phyloP scores from a whole-genome alignment of 2,888 invertebrate genomes.

The Leucophenga maculata region DNA sequence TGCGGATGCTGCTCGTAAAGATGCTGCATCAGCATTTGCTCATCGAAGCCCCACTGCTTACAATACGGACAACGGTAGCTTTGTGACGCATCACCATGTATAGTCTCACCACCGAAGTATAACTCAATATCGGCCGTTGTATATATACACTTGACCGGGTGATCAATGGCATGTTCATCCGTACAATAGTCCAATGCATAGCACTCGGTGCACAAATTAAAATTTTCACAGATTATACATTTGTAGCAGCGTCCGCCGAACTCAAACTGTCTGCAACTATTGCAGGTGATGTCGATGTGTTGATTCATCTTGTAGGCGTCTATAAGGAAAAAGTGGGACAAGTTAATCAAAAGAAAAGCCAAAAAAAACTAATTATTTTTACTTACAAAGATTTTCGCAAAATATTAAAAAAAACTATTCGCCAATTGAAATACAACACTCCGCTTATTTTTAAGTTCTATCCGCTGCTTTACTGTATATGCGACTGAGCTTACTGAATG shows the following conservation, averaged over 20 bases:
- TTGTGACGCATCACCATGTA: conserved; percentile 52
- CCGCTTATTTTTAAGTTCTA: too few species aligned
- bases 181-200: conserved; percentile 49
- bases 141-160: conserved; percentile 51
- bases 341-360: too few species aligned
- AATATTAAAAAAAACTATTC: too few species aligned
- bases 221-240: conserved; percentile 48
- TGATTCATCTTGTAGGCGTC: conserved; percentile 44
- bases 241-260: conserved; percentile 54
- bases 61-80: conserved; percentile 57
- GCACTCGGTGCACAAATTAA: conserved; percentile 52
- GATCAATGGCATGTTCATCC: conserved; percentile 48
- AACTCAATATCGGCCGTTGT: conserved; percentile 50
- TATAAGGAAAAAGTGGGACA: too few species aligned
- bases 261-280: conserved; percentile 43
- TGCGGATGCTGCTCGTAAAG: conserved; percentile 43
- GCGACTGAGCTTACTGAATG: too few species aligned
- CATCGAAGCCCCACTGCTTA: conserved; percentile 54
- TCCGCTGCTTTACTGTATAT: too few species aligned
- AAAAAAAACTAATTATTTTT: too few species aligned
- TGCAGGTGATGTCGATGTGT: conserved; percentile 49
- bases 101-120: conserved; percentile 53
- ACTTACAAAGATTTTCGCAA: too few species aligned
- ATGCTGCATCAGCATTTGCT: conserved; percentile 52
- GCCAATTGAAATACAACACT: too few species aligned